Conservation (phyloP, 2,888 invertebrate genomes). For the Epicampocera succincta region DNA sequence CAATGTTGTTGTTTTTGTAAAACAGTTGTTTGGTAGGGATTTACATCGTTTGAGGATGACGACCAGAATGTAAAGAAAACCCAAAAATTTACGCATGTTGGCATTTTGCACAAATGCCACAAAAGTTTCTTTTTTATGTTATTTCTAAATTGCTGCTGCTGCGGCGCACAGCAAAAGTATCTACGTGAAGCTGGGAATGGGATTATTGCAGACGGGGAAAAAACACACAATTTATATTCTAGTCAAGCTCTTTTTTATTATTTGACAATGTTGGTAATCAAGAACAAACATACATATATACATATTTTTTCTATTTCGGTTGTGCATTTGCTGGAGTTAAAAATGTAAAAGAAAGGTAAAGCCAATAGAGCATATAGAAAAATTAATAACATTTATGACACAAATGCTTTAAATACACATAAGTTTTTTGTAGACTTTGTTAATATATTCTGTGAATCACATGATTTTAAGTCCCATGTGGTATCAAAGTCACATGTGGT, state of each 20-base stretch:
- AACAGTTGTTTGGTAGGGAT: conserved; percentile 1
- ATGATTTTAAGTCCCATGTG: too few species aligned
- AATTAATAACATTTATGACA: too few species aligned
- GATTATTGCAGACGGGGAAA: too few species aligned
- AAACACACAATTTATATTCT: conserved; percentile 53
- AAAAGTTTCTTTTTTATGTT: not conserved
- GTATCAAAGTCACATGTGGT: too few species aligned
- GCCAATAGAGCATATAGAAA: too few species aligned
- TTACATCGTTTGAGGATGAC: conserved; percentile 44
- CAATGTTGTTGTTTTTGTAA: not conserved
- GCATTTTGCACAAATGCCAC: conserved; percentile 6
- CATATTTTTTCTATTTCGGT: too few species aligned
- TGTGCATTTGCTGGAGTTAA: not conserved
- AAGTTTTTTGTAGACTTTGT: too few species aligned
- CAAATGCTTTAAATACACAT: too few species aligned
- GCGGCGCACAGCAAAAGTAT: not conserved
- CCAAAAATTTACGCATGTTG: conserved; percentile 39
- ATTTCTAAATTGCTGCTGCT: not conserved
- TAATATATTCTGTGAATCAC: too few species aligned
- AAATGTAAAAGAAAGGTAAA: not conserved
- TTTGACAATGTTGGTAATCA: conserved; percentile 53
- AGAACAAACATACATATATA: conserved; percentile 9
- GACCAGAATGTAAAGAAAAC: conserved; percentile 9
- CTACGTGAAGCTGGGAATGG: not conserved
- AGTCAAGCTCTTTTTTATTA: conserved; percentile 42